A percentile compares a stretch with the other conserved stretches of the same genome.
phyloP scores from a whole-genome alignment of 2,113 vertebrate species.

The Pollimyrus isidori region DNA sequence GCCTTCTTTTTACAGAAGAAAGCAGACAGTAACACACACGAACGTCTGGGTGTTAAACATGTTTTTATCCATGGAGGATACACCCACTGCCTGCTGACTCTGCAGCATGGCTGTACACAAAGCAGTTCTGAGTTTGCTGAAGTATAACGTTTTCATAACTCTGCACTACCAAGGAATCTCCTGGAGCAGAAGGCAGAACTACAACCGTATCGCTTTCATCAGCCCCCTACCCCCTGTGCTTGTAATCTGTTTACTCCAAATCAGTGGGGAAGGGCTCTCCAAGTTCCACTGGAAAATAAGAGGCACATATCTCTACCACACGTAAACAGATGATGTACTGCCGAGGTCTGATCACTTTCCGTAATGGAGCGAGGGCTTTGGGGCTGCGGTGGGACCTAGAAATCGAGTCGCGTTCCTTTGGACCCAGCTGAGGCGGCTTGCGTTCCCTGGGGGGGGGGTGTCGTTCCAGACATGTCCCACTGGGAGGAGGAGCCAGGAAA shows the following conservation, averaged over 20 bases:
- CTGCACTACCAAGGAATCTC: neutral
- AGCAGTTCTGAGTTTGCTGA: neutral
- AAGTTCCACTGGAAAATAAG: neutral
- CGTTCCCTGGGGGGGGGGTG: neutral
- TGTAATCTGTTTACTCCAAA: neutral
- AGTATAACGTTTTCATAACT: neutral
- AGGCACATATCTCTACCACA: neutral
- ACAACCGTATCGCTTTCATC: neutral
- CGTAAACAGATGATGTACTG: neutral
- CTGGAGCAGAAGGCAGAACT: neutral
- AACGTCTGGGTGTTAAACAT: neutral
- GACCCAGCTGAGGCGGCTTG: neutral
- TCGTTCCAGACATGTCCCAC: neutral
- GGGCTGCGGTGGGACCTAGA: neutral
- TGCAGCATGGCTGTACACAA: neutral
- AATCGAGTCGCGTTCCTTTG: neutral
- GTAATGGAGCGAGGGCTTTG: neutral
- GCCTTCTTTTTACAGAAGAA: neutral
- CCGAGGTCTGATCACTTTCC: neutral
- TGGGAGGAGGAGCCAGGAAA: neutral
- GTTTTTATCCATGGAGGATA: neutral
- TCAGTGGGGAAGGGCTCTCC: neutral
- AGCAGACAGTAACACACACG: neutral
- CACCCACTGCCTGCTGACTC: neutral
- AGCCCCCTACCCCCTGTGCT: neutral